phyloP scores from a whole-genome alignment of 2,113 vertebrate species.

The Ivindomyrus marchei region DNA sequence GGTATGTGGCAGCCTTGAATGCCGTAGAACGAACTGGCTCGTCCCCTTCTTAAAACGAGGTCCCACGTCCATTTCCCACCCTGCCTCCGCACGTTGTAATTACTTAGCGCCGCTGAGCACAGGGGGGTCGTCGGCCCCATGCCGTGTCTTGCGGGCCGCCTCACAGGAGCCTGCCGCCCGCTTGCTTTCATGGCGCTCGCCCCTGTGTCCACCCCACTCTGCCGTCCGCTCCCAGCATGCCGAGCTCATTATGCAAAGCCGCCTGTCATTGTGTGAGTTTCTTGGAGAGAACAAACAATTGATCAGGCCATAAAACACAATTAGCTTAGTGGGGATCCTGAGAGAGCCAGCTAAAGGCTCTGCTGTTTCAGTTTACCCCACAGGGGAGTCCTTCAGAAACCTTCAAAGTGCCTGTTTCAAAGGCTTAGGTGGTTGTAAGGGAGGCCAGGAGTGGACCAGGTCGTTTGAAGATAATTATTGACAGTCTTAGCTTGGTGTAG shows the following conservation, averaged over 20 bases:
- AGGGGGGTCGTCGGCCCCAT: constrained; percentile 24
- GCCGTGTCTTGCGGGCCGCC: constrained; percentile 20
- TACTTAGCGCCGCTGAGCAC: constrained; percentile 41
- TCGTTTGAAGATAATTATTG: background rate
- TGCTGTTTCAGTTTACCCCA: constrained; percentile 12
- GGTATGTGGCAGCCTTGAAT: constrained; percentile 39
- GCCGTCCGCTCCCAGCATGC: constrained; percentile 45
- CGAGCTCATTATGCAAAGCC: constrained; percentile 60
- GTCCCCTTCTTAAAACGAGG: constrained; percentile 26
- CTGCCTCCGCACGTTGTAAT: constrained; percentile 40
- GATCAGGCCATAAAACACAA: constrained; percentile 54
- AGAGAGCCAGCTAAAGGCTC: constrained; percentile 12
- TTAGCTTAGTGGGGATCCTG: constrained; percentile 34
- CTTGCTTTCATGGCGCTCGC: background rate
- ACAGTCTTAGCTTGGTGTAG: background rate
- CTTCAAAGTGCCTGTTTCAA: constrained; percentile 20
- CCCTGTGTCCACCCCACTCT: constrained; percentile 11
- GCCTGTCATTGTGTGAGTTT: constrained; percentile 46
- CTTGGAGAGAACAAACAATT: constrained; percentile 51
- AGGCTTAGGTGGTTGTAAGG: constrained; percentile 7
- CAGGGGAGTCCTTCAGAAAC: constrained; percentile 17
- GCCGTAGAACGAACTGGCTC: constrained; percentile 34
- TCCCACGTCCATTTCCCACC: constrained; percentile 17
- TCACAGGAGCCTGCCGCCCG: background rate
- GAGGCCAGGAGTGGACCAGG: background rate